These are phyloP conservation scores for Paedocypris sp. DNA, from an alignment of 2,113 vertebrate genomes.

Conservation along the genomic window DNA sequence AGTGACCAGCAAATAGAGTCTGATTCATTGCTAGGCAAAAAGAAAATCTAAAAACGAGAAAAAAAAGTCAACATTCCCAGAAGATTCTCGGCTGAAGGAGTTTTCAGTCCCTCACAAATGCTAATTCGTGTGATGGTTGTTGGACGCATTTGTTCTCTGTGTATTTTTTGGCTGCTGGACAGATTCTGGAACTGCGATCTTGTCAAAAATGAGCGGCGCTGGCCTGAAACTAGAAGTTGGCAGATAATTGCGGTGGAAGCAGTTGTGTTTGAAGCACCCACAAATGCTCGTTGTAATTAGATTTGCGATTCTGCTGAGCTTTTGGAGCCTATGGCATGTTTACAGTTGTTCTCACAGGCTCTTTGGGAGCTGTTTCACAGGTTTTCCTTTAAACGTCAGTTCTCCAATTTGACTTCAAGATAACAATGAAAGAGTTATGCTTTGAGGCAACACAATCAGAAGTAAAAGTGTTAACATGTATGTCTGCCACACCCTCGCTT, in stretches of 20 bases:
- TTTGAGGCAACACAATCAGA: background rate
- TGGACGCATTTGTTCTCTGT: background rate
- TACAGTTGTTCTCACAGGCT: background rate
- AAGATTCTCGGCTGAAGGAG: background rate
- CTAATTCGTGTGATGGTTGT: background rate
- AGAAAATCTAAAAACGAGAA: background rate
- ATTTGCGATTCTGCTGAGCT: background rate
- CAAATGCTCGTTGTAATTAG: slow-evolving; percentile 15
- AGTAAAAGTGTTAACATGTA: slow-evolving; percentile 15
- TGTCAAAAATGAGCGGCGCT: slow-evolving; percentile 4
- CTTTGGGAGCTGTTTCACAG: background rate
- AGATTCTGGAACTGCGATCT: background rate
- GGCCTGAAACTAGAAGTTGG: slow-evolving; percentile 9
- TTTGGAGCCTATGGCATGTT: slow-evolving; percentile 5
- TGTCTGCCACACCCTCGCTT: no score
- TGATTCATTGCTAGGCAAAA: background rate
- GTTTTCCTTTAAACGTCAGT: background rate
- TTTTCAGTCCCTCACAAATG: background rate
- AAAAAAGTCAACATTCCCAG: background rate
- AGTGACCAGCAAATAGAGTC: background rate
- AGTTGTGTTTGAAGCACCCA: slow-evolving; percentile 16
- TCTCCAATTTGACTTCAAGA: no score
- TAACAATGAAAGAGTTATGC: background rate
- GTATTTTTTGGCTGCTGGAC: background rate
- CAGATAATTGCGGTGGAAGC: slow-evolving; percentile 8